These are phyloP conservation scores for Andrena flavipes DNA, from an alignment of 2,888 invertebrate genomes.

Conservation along the genomic window DNA sequence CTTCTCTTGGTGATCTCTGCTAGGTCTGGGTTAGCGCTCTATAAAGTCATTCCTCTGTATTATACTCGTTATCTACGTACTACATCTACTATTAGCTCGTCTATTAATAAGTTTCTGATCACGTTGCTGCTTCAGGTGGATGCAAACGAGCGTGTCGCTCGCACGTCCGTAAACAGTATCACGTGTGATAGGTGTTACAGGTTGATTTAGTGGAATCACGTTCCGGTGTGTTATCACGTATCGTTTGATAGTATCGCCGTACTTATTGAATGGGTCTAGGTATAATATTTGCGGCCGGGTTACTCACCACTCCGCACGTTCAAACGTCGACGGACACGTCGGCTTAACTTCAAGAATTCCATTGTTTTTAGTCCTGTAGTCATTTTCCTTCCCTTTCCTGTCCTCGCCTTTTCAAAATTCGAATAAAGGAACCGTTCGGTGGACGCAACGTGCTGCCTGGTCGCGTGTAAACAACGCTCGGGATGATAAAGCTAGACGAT, in stretches of 20 bases:
- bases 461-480: neutral
- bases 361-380: conserved; percentile 71
- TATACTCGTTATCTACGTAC: no score
- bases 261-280: conserved; percentile 4
- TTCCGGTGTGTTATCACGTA: conserved; percentile 36
- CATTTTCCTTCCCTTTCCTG: conserved; percentile 53
- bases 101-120: neutral
- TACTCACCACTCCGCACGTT: conserved; percentile 75
- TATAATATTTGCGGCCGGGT: conserved; percentile 26
- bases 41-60: no score
- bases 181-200: conserved; percentile 23
- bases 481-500: conserved; percentile 8
- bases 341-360: conserved; percentile 73
- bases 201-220: conserved; percentile 38
- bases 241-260: conserved; percentile 32
- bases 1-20: no score
- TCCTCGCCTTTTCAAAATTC: no score
- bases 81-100: neutral
- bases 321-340: conserved; percentile 69
- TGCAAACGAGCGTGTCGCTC: neutral
- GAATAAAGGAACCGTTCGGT: neutral
- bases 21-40: no score
- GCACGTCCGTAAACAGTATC: conserved; percentile 26
- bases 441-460: neutral
- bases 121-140: neutral